Evolutionary conservation across 2,888 invertebrate species (phyloP).

Genomic region (Ypsolopha scabrella): DNA sequence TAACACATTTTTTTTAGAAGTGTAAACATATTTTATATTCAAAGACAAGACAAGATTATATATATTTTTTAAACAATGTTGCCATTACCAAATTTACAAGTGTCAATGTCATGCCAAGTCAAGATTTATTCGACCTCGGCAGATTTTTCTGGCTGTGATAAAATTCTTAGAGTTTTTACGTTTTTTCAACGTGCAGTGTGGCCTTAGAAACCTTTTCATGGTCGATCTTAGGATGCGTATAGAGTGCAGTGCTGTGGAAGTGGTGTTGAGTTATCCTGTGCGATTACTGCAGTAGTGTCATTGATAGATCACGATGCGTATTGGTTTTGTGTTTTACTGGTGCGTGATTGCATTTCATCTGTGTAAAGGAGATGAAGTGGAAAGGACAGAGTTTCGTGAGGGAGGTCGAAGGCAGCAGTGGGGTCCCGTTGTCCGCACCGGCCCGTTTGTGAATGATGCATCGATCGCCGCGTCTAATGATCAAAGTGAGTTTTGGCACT

Average conservation of each 20-base stretch:
- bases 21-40: too few species aligned
- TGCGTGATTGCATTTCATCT: conserved; percentile 63
- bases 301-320: conserved; percentile 63
- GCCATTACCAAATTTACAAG: conserved; percentile 13
- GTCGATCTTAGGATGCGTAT: conserved; percentile 57
- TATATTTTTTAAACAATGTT: conserved; percentile 14
- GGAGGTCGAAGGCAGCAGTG: conserved; percentile 52
- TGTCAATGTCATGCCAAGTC: background rate
- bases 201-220: conserved; percentile 35
- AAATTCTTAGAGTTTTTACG: conserved; percentile 32
- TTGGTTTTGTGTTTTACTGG: conserved; percentile 64
- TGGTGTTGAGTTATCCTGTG: conserved; percentile 40
- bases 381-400: conserved; percentile 55
- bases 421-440: conserved; percentile 47
- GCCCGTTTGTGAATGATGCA: conserved; percentile 45
- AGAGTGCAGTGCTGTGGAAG: conserved; percentile 38
- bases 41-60: too few species aligned
- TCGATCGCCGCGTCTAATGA: conserved; percentile 47
- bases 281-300: conserved; percentile 50
- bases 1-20: too few species aligned
- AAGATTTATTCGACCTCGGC: conserved; percentile 35
- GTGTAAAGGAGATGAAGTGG: conserved; percentile 59
- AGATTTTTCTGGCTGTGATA: conserved; percentile 30
- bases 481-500: conserved; percentile 50
- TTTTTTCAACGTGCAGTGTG: conserved; percentile 51